These are phyloP conservation scores for Caenorhabditis macrosperma DNA, from an alignment of 2,888 invertebrate species.

Conservation along the genomic window DNA sequence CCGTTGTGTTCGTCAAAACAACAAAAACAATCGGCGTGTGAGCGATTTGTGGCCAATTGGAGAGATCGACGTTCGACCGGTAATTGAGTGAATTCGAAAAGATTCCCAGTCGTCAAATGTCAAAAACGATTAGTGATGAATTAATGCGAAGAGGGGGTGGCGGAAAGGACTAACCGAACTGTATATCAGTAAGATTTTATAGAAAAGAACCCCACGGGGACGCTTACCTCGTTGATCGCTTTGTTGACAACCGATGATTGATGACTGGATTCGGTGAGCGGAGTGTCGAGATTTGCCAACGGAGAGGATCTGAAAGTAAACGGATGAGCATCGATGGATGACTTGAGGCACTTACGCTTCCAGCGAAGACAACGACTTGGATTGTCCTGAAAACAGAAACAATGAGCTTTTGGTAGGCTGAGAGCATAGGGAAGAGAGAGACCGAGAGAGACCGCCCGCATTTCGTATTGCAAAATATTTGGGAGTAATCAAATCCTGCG, in stretches of 20 bases:
- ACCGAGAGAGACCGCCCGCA: conserved; percentile 1
- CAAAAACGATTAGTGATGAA: neutral
- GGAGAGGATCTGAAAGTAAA: conserved; percentile 49
- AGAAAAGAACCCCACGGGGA: neutral
- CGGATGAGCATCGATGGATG: neutral
- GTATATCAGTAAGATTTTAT: neutral
- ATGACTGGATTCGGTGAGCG: conserved; percentile 54
- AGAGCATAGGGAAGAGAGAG: neutral
- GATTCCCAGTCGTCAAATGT: neutral
- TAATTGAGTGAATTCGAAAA: conserved; percentile 8
- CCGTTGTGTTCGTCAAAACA: neutral
- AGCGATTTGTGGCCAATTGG: neutral
- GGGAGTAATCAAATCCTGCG: conserved; percentile 21
- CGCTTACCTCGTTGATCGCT: conserved; percentile 52
- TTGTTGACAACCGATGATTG: conserved; percentile 60
- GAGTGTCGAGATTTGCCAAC: conserved; percentile 42
- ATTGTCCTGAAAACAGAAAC: conserved; percentile 34
- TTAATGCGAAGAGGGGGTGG: neutral
- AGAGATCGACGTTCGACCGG: conserved; percentile 6
- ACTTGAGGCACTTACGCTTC: conserved; percentile 46
- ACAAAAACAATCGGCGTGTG: neutral
- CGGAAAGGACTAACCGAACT: neutral
- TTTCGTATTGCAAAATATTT: conserved; percentile 29
- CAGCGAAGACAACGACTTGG: conserved; percentile 35
- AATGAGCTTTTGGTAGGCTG: neutral